Evolutionary conservation across 2,797 vertebrate genomes (phyloP).

Genomic region (Oryzias dopingdopingensis): DNA sequence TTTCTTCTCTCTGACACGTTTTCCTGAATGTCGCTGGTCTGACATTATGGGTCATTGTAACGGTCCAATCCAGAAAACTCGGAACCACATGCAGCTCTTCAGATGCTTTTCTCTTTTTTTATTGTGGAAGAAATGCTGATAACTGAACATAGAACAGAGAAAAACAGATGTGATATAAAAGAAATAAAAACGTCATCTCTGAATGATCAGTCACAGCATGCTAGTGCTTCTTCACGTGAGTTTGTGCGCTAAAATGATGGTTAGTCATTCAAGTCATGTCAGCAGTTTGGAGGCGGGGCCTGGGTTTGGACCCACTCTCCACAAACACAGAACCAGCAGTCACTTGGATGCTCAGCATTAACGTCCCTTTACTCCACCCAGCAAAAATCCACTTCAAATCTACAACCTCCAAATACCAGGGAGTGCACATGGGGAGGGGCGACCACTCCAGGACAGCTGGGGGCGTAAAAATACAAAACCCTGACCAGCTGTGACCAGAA

Average conservation of each 20-base stretch:
- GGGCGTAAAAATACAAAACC: constrained; percentile 79
- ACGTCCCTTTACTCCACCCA: constrained; percentile 23
- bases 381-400: constrained; percentile 34
- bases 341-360: constrained; percentile 16
- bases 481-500: constrained; percentile 69
- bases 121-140: too few species aligned
- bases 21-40: too few species aligned
- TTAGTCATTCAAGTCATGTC: constrained; percentile 21
- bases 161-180: too few species aligned
- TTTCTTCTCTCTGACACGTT: too few species aligned
- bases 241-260: not conserved
- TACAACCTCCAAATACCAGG: constrained; percentile 42
- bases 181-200: too few species aligned
- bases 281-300: not conserved
- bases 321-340: constrained; percentile 4
- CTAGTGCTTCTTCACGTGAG: too few species aligned
- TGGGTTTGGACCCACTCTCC: constrained; percentile 37
- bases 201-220: too few species aligned
- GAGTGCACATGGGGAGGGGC: constrained; percentile 23
- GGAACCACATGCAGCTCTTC: too few species aligned
- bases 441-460: constrained; percentile 76
- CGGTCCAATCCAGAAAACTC: too few species aligned
- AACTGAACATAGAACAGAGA: too few species aligned
- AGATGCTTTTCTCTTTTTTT: too few species aligned
- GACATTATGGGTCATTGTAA: too few species aligned